Evolutionary conservation across 37 sponge, comb jelly and placozoan species (phyloP), one percentile per base, ranked within the genome.

Genomic region (Corticium candelabrum): DNA sequence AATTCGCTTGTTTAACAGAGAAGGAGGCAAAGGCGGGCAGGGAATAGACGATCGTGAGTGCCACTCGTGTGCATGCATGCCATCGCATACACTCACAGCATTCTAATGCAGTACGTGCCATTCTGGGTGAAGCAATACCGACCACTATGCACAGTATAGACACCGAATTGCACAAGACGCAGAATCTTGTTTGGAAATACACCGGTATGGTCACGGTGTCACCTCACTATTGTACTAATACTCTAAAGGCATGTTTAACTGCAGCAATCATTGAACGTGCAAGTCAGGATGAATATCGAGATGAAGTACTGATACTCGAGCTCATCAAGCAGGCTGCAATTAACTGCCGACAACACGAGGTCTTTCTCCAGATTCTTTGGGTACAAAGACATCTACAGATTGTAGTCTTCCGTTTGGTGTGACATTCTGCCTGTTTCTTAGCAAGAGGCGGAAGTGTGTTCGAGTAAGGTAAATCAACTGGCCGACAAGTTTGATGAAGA

Each of bases 1-100:
- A 1, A 99, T 99, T 69, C 73, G 99, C 32, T 83, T 99, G 32
- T 99, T 99, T 74, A 99, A 99, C 83, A 81, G 84, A 37, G 91
- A 92, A 50, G 90, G 87, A 83, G 93, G 91, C 5, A 99, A 99
- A 70, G 99, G 99, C 67, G 99, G 99, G 15, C 92, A 88, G 74
- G 99, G 99, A 35, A 95, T 99, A 41, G 99, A 95, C 43, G 91
- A 99, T 37, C 82, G 94, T 94, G 34, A 85, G 94, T 87, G n/a
- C n/a, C n/a, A n/a, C n/a, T n/a, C n/a, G n/a, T n/a, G 4, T 2
- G 4, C 38, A 15, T n/a, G n/a, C n/a, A n/a, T n/a, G n/a, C n/a
- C n/a, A n/a, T n/a, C 67, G 21, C 67, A 56, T 56, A 27, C 27
- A 56, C 67, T 27, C 67, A 27, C 62, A 50, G 11, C 71, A 34